Percentiles rank a stretch among this genome's conserved stretches.
phyloP scores from a whole-genome alignment of 2,888 invertebrate species.

The Synanthedon andrenaeformis region DNA sequence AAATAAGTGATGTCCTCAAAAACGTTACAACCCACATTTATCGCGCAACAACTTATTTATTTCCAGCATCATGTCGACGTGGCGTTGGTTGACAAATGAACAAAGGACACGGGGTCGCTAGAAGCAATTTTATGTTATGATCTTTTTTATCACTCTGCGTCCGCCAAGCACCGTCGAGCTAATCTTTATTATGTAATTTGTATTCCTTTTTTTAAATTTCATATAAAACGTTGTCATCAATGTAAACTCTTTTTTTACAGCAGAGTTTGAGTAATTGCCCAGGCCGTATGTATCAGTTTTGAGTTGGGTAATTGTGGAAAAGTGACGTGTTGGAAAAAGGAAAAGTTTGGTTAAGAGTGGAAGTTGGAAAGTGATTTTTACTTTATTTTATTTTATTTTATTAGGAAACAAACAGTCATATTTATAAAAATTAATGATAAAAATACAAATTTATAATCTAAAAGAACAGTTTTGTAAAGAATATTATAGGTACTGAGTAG shows the following conservation, averaged over 20 bases:
- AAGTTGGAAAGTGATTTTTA: no score
- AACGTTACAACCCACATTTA: neutral
- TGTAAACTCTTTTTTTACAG: neutral
- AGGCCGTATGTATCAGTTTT: no score
- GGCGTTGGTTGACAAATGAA: conserved; percentile 13
- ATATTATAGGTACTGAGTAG: no score
- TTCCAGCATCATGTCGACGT: neutral
- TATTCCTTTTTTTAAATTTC: neutral
- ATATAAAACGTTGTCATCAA: neutral
- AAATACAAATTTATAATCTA: no score
- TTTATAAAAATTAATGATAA: no score
- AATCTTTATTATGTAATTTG: neutral
- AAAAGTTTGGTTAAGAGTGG: no score
- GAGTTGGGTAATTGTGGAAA: no score
- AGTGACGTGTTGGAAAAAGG: no score
- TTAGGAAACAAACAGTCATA: no score
- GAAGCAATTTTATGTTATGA: conserved; percentile 16
- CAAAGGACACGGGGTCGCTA: conserved; percentile 8
- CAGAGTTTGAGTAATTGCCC: neutral
- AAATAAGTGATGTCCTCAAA: neutral
- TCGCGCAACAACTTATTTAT: conserved; percentile 2
- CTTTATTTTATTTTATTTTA: no score
- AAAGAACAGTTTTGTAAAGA: no score
- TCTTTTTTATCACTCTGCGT: neutral
- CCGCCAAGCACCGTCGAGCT: neutral